These are phyloP conservation scores for Lagopus muta DNA, from an alignment of 2,113 vertebrate species.

Conservation along the genomic window DNA sequence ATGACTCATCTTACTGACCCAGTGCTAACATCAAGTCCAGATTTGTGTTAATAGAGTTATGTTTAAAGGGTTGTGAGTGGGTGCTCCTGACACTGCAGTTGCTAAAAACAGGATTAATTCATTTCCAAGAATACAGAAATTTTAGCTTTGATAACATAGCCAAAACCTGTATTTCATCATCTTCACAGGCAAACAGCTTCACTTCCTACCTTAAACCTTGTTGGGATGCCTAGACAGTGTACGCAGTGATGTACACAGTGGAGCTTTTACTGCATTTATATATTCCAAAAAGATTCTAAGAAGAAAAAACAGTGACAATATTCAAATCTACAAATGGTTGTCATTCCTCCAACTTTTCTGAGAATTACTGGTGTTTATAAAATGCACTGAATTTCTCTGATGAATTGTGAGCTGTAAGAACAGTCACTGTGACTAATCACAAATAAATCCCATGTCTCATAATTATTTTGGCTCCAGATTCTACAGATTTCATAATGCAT, in stretches of 20 bases:
- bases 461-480: neutral
- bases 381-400: neutral
- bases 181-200: neutral
- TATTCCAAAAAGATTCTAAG: neutral
- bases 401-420: neutral
- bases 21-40: neutral
- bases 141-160: neutral
- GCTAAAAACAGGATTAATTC: neutral
- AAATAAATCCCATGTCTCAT: neutral
- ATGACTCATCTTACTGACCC: neutral
- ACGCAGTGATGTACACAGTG: neutral
- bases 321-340: neutral
- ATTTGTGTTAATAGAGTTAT: neutral
- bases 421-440: neutral
- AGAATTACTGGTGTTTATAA: neutral
- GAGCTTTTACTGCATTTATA: neutral
- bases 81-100: neutral
- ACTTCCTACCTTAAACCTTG: neutral
- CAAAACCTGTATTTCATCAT: neutral
- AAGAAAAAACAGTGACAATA: neutral
- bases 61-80: neutral
- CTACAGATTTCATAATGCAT: neutral
- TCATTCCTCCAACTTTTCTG: neutral
- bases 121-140: neutral
- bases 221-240: neutral